Conservation (phyloP, 2,113 vertebrate genomes). For the Condylura cristata region DNA sequence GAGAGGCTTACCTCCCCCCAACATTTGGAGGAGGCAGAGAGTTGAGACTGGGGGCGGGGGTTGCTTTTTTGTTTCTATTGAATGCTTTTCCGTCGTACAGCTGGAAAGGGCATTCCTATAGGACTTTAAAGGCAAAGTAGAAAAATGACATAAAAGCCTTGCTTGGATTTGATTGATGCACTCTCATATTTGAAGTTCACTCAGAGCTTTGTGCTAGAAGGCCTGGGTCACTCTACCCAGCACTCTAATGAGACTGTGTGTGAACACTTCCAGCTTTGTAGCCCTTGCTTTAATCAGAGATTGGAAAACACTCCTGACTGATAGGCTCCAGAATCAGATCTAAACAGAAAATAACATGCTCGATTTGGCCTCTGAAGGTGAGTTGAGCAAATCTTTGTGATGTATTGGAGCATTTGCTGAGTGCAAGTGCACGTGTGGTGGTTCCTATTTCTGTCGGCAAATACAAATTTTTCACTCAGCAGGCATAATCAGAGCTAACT, state of each 20-base stretch:
- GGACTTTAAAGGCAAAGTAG: constrained; percentile 91
- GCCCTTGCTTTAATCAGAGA: constrained; percentile 88
- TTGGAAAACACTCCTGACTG: constrained; percentile 89
- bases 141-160: constrained; percentile 95
- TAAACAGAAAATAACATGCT: constrained; percentile 95
- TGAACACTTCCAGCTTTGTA: constrained; percentile 86
- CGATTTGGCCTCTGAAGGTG: constrained; percentile 91
- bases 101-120: constrained; percentile 91
- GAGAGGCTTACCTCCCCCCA: constrained; percentile 39
- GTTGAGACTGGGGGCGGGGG: constrained; percentile 44
- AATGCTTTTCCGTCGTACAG: constrained; percentile 85
- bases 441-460: constrained; percentile 92
- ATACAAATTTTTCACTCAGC: constrained; percentile 96
- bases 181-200: constrained; percentile 95
- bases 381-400: constrained; percentile 90
- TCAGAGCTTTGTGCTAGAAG: constrained; percentile 90
- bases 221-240: constrained; percentile 89
- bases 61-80: constrained; percentile 86
- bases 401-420: constrained; percentile 92
- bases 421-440: constrained; percentile 86
- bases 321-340: constrained; percentile 91
- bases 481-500: constrained; percentile 90
- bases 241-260: constrained; percentile 88
- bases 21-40: constrained; percentile 63
- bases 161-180: constrained; percentile 93